These are phyloP conservation scores for Machaerirhynchus nigripectus DNA, from an alignment of 2,113 vertebrate species.

Conservation along the genomic window DNA sequence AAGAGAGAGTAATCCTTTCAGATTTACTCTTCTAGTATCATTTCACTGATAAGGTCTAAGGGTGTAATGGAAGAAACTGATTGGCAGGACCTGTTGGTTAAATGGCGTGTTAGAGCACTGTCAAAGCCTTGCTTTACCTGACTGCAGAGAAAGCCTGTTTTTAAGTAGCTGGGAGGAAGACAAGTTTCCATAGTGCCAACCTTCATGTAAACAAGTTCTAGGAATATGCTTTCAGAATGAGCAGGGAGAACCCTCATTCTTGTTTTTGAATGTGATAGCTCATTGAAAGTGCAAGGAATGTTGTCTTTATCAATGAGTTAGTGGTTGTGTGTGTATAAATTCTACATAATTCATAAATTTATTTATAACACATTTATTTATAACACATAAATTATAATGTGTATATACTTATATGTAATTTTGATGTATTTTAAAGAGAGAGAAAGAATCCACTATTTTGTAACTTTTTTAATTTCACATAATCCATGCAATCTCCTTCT, in stretches of 20 bases:
- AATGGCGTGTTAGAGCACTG: neutral
- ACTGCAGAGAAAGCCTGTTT: neutral
- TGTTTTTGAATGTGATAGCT: neutral
- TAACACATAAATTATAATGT: neutral
- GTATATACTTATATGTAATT: neutral
- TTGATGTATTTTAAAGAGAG: neutral
- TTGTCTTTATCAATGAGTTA: neutral
- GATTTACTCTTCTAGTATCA: neutral
- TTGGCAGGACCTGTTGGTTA: neutral
- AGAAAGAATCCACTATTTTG: neutral
- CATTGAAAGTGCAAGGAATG: neutral
- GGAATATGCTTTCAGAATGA: neutral
- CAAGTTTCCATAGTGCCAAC: neutral
- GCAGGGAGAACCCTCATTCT: neutral
- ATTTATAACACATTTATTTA: neutral
- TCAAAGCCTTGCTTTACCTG: neutral
- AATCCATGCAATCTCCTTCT: neutral
- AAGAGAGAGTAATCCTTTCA: neutral
- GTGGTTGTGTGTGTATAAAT: neutral
- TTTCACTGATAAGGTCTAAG: neutral
- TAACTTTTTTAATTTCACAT: neutral
- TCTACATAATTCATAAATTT: neutral
- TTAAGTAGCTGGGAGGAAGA: neutral
- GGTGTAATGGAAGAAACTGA: neutral
- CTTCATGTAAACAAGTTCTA: neutral